Base-by-base conservation (phyloP, 2,113 vertebrate genomes). In the Ardeotis arabs region DNA sequence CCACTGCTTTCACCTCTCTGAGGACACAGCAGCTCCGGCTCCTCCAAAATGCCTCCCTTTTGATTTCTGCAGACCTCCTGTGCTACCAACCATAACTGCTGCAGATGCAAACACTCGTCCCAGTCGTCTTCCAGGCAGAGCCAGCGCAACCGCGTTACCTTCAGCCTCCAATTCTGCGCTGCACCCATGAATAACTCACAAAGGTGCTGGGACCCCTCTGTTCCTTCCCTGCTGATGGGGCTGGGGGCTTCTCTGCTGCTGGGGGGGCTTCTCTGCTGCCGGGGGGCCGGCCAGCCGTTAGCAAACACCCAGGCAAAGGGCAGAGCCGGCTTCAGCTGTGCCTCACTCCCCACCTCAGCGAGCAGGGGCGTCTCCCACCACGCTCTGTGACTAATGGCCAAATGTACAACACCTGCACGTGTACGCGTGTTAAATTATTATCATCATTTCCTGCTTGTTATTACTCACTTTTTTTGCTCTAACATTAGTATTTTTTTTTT, bases 361-460 rank as follows among this genome's bases (percentile, higher is more conserved):
- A 84, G 24, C 47, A 27, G 85, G 44, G 95, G 45, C 88, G 28
- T 67, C 77, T 78, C 94, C 89, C 91, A 69, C 69, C 0, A 3
- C 0, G 14, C 76, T 14, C 76, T 45, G 60, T 84, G 91, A 94
- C 85, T 82, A 60, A 91, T 79, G 90, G 75, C 77, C 93, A 88
- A 95, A 50, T 52, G 50, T 9, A 49, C 66, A 95, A 91, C 95
- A 96, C 95, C 95, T 94, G 96, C 88, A 22, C 22, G 55, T 63
- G 56, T 31, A 72, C 4, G 19, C 3, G 14, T 55, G 94, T 85
- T 85, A 67, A 90, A 88, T 95, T 62, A 83, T 93, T 35, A 74
- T 80, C 79, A 91, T 81, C 69, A 78, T 95, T 97, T 97, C 96
- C 96, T 96, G 94, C 96, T 70, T 59, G 14, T 84, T 95, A 77